phyloP scores from a whole-genome alignment of 2,797 vertebrate species.

The Atherinosoma microstoma region DNA sequence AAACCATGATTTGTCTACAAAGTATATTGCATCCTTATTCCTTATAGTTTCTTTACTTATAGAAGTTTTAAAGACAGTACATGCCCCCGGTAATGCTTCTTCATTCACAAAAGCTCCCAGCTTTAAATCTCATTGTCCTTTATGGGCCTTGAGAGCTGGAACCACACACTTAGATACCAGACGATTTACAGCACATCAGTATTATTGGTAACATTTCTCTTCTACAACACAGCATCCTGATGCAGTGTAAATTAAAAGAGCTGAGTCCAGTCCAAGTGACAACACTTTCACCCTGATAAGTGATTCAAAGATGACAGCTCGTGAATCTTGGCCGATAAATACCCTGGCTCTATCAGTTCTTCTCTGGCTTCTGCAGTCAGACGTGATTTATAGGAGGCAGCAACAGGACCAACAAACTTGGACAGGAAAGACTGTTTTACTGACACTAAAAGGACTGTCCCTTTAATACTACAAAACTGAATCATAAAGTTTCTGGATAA shows the following conservation, averaged over 20 bases:
- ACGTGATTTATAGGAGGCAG: slow-evolving; percentile 62
- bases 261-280: slow-evolving; percentile 25
- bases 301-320: slow-evolving; percentile 60
- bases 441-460: slow-evolving; percentile 23
- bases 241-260: slow-evolving; percentile 58
- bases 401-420: slow-evolving; percentile 53
- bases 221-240: slow-evolving; percentile 16
- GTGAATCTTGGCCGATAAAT: slow-evolving; percentile 72
- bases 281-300: slow-evolving; percentile 66
- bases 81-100: neutral
- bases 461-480: slow-evolving; percentile 52
- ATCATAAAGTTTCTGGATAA: slow-evolving; percentile 45
- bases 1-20: no score
- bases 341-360: slow-evolving; percentile 59
- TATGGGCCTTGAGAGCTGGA: neutral
- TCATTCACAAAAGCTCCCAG: neutral
- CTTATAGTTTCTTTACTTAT: neutral
- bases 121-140: neutral
- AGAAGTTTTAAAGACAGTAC: neutral
- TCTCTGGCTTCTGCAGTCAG: slow-evolving; percentile 55
- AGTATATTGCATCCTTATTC: neutral
- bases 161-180: slow-evolving; percentile 19
- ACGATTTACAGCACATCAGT: slow-evolving; percentile 53
- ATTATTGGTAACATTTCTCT: slow-evolving; percentile 60
- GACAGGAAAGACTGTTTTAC: slow-evolving; percentile 44